Evolutionary conservation across 2,888 invertebrate species (phyloP).

Genomic region (Trimorus sp.): DNA sequence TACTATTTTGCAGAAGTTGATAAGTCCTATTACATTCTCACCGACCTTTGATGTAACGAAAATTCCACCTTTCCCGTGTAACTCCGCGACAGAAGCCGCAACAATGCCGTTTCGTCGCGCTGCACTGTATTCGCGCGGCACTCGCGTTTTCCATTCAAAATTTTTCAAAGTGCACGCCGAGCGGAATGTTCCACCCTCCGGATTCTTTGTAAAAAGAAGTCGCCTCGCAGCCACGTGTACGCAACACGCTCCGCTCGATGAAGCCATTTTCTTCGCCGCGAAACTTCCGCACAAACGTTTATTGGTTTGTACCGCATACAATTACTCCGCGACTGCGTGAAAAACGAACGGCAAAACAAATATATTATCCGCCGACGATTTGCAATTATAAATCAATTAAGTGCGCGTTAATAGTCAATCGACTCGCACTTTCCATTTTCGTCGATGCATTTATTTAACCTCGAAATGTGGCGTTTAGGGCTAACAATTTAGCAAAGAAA

Average conservation of each 20-base stretch:
- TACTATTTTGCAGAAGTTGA: no score
- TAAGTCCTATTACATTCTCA: no score
- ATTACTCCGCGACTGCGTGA: neutral
- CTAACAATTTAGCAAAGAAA: neutral
- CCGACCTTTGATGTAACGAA: no score
- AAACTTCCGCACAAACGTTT: slow-evolving; percentile 6
- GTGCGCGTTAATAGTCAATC: no score
- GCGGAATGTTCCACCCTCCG: no score
- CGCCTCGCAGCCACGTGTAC: neutral
- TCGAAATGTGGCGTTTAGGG: neutral
- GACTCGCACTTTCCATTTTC: no score
- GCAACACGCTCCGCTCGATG: neutral
- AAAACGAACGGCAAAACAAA: neutral
- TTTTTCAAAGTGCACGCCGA: no score
- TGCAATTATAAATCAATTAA: no score
- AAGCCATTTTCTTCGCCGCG: slow-evolving; percentile 3
- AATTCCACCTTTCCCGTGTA: no score
- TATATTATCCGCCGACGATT: neutral
- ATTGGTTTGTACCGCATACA: slow-evolving; percentile 4
- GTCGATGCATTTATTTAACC: no score
- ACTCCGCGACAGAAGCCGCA: no score
- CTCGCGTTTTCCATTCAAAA: no score
- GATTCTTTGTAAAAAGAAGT: neutral
- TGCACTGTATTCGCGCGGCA: neutral
- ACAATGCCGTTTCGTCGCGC: slow-evolving; percentile 18